Evolutionary conservation across 2,113 vertebrate genomes (phyloP), one percentile per base, ranked within the genome.

Genomic region (Crotophaga sulcirostris): DNA sequence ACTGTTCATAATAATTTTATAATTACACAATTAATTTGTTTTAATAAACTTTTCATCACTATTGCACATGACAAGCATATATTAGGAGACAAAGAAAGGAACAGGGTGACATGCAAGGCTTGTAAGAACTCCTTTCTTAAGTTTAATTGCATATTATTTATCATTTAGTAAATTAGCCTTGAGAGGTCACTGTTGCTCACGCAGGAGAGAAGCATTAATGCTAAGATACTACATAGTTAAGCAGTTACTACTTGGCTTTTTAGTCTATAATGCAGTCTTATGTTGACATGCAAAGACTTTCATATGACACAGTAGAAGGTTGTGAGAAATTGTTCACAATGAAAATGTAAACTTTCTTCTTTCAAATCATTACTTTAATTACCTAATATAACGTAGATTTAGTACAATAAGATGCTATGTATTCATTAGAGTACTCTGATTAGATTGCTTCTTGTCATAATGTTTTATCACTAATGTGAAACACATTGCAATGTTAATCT

Each of bases 311-410:
- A 33, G 26, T 42, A 49, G 45, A 66, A 92, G 31, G 26, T 16
- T 90, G 24, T 36, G 10, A 93, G 81, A 93, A 69, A 88, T 19
- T 79, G 36, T 74, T 96, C 38, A 79, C 80, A 54, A 68, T 17
- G 52, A 96, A 68, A 91, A 94, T 62, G 74, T 84, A 73, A 90
- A 87, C 24, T 85, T 96, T 91, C 45, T 91, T 93, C 87, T 96
- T 95, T 95, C 64, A 96, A 95, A 95, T 92, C 68, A 84, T 94
- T 95, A 75, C 74, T 96, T 97, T 95, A 96, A 95, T 96, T 90
- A 82, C 55, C 52, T 91, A 88, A 93, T 59, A 73, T 56, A 96
- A 92, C 47, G 91, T 13, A 96, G 77, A 64, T 97, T 97, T 90
- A 91, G 62, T 82, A 59, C 20, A 54, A 94, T 89, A 92, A 74